Conservation (phyloP, 1,140 invertebrate species). For the Sogatella furcifera region DNA sequence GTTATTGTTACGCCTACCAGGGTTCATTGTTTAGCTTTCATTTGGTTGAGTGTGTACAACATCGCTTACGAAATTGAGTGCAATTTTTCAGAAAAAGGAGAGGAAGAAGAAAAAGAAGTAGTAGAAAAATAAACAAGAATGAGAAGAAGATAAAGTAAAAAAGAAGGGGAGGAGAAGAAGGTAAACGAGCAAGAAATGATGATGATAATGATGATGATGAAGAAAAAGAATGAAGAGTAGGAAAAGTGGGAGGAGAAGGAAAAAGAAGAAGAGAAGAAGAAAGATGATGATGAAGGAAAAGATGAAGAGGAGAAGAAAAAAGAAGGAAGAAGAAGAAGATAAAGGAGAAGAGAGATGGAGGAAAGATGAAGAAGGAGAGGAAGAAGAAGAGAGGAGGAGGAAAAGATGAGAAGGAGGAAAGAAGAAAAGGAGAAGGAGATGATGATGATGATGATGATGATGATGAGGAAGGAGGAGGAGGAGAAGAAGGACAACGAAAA, state of each 20-base stretch:
- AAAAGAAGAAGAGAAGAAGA: not conserved
- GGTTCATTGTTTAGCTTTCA: no score
- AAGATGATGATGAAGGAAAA: not conserved
- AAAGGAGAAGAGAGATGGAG: no score
- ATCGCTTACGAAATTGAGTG: no score
- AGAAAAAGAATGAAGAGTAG: conserved; percentile 2
- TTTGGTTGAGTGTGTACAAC: no score
- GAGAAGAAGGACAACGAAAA: conserved; percentile 1
- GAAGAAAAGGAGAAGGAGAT: no score
- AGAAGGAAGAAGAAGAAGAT: not conserved
- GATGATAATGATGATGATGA: no score
- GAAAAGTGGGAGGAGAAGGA: not conserved
- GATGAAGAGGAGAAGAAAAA: not conserved
- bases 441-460: no score
- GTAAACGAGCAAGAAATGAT: no score
- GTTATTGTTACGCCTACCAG: no score
- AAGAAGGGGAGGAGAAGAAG: not conserved
- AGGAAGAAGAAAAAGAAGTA: conserved; percentile 1
- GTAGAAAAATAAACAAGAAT: not conserved
- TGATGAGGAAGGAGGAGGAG: not conserved
- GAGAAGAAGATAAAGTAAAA: not conserved
- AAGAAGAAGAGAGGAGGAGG: no score
- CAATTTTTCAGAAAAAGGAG: not conserved
- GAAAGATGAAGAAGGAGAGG: not conserved
- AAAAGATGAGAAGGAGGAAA: not conserved